Base-by-base conservation (phyloP, 1,140 invertebrate genomes). In the Drosophila kohkoa region DNA sequence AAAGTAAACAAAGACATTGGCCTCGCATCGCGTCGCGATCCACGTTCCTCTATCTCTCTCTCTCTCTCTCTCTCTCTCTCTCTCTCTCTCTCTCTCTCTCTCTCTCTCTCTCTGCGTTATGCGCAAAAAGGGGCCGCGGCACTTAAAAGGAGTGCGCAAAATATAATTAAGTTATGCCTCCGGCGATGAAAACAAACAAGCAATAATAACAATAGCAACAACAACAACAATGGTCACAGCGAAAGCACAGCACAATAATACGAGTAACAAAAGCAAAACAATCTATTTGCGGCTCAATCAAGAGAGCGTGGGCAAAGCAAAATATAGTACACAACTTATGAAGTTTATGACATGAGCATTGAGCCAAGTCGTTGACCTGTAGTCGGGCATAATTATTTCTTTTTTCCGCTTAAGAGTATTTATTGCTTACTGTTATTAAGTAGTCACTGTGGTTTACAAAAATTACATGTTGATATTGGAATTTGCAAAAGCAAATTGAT, bases 111-210 rank as follows among this genome's bases (percentile, higher is more conserved):
- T 11, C n/a, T 35, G 16, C 35, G 35, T 2, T 32, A 13, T 48
- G 28, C 28, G 5, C 20, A 46, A 5, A 4, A 5, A 4, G 38
- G 15, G 25, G 25, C 38, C 48, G 51, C 30, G 52, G 43, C 69
- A 51, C 35, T 72, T 48, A 67, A 67, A 74, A 69, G 52, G 62
- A 75, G 35, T 52, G 76, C 60, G 57, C 60, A 78, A 78, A 75
- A 78, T 78, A 78, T 78, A 78, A 78, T 78, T 78, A 78, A 78
- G 72, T 78, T 75, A 65, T 57, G 66, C 76, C 76, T 46, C 38
- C 8, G 57, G 76, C 76, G 41, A 38, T 65, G 43, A 51, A 78
- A 79, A 67, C 54, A 75, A 78, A 74, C 71, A 77, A 62, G 28
- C 58, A 71, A 65, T 35, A 51, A 45, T 54, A 70, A 70, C 15